Conservation (phyloP, 2,113 vertebrate species). For the Panthera tigris region DNA sequence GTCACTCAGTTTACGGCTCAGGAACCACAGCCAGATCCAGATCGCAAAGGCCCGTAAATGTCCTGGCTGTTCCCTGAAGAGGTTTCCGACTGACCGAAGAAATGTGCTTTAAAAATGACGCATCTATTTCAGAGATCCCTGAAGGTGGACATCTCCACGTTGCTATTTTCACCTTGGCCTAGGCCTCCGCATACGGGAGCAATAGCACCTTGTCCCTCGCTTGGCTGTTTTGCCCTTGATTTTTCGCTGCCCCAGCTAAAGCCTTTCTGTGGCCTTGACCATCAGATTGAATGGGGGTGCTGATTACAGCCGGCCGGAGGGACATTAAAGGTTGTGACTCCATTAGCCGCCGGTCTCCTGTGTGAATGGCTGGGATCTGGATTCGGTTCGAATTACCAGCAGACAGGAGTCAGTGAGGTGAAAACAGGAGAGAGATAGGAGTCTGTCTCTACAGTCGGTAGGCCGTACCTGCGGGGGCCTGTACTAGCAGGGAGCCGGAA, state of each 20-base stretch:
- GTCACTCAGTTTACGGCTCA: conserved; percentile 70
- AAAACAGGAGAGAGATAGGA: conserved; percentile 42
- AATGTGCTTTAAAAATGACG: conserved; percentile 73
- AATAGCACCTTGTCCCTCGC: conserved; percentile 77
- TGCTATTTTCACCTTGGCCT: conserved; percentile 57
- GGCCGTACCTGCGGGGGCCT: neutral
- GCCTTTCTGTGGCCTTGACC: conserved; percentile 74
- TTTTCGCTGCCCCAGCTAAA: conserved; percentile 73
- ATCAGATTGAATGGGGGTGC: conserved; percentile 80
- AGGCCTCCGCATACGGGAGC: conserved; percentile 54
- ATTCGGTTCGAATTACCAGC: conserved; percentile 79
- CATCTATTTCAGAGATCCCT: conserved; percentile 75
- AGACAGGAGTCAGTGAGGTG: conserved; percentile 59
- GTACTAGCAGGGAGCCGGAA: neutral
- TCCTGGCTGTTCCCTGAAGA: conserved; percentile 60
- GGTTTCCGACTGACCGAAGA: conserved; percentile 66
- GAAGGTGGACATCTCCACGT: conserved; percentile 58
- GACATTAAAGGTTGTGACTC: conserved; percentile 76
- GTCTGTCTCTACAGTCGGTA: neutral
- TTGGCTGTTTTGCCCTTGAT: conserved; percentile 71
- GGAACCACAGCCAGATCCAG: conserved; percentile 52
- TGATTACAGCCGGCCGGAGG: conserved; percentile 75
- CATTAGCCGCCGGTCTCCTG: conserved; percentile 74
- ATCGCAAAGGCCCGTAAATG: conserved; percentile 14
- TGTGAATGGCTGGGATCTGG: conserved; percentile 58